A percentile compares a stretch with the other conserved stretches of the same genome.
Evolutionary conservation across 2,113 vertebrate species (phyloP).

Genomic region (Tetraodon nigroviridis): DNA sequence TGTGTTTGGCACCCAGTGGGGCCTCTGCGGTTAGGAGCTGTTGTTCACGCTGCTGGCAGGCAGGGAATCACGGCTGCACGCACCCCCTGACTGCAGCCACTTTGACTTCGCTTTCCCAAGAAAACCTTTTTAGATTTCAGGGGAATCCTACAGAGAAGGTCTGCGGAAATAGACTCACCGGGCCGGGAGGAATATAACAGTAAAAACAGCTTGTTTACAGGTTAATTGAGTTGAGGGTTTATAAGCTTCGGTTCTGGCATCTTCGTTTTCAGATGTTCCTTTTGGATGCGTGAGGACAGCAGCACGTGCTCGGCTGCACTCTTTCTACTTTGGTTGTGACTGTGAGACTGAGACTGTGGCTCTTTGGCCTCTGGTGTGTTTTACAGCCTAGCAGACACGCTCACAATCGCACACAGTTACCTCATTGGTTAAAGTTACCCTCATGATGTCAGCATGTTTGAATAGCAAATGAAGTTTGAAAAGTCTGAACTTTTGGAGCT

Average conservation of each 20-base stretch:
- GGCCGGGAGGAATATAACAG: conserved; percentile 5
- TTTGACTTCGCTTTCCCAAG: conserved; percentile 40
- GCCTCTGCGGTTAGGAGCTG: conserved; percentile 70
- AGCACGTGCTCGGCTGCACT: neutral
- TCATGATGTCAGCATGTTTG: conserved; percentile 59
- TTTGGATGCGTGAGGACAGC: neutral
- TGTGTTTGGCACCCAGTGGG: conserved; percentile 65
- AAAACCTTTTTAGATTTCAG: conserved; percentile 57
- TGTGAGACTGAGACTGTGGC: conserved; percentile 21
- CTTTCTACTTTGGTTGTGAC: conserved; percentile 4
- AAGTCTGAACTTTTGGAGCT: no score
- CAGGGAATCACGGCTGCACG: conserved; percentile 32
- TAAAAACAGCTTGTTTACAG: conserved; percentile 14
- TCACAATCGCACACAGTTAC: conserved; percentile 59
- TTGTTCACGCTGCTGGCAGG: conserved; percentile 60
- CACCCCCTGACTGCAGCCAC: conserved; percentile 39
- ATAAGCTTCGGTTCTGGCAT: conserved; percentile 12
- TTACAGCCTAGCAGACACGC: conserved; percentile 52
- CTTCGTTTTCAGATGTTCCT: neutral
- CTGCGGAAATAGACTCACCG: conserved; percentile 41
- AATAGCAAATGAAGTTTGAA: conserved; percentile 56
- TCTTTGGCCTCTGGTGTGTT: conserved; percentile 31
- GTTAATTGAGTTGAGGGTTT: conserved; percentile 26
- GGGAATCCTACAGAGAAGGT: conserved; percentile 60
- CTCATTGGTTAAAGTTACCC: conserved; percentile 62